phyloP scores from a whole-genome alignment of 2,797 vertebrate species.

The Clarias fuscus region DNA sequence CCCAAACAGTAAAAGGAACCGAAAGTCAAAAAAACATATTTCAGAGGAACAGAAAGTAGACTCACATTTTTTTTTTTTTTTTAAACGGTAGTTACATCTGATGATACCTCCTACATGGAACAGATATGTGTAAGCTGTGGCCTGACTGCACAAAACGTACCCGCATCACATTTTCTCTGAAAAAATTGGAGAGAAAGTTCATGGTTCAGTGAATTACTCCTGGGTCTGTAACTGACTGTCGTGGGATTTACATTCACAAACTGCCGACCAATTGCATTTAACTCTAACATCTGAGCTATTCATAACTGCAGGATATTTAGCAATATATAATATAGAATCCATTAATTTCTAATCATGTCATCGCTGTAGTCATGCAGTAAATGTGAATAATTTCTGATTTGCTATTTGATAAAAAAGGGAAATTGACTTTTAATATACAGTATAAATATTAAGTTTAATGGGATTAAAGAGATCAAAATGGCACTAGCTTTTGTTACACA shows the following conservation, averaged over 20 bases:
- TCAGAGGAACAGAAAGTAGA: constrained; percentile 12
- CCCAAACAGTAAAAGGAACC: not conserved
- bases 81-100: not conserved
- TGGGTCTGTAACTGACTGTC: not conserved
- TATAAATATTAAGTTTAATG: not conserved
- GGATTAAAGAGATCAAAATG: not conserved
- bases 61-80: not conserved
- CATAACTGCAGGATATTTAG: not conserved
- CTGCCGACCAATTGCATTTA: not conserved
- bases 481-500: constrained; percentile 13
- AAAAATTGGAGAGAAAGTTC: not conserved
- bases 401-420: not conserved
- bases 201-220: not conserved
- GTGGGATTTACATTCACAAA: not conserved
- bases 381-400: not conserved
- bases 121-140: not conserved
- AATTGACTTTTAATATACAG: too few relatives aligned
- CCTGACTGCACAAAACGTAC: not conserved
- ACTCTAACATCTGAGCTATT: not conserved
- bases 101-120: not conserved
- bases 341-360: not conserved
- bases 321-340: not conserved
- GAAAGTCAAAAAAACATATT: not conserved
- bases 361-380: not conserved
- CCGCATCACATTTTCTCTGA: not conserved